phyloP scores from a whole-genome alignment of 2,888 invertebrate genomes.

The Zelleria hepariella region DNA sequence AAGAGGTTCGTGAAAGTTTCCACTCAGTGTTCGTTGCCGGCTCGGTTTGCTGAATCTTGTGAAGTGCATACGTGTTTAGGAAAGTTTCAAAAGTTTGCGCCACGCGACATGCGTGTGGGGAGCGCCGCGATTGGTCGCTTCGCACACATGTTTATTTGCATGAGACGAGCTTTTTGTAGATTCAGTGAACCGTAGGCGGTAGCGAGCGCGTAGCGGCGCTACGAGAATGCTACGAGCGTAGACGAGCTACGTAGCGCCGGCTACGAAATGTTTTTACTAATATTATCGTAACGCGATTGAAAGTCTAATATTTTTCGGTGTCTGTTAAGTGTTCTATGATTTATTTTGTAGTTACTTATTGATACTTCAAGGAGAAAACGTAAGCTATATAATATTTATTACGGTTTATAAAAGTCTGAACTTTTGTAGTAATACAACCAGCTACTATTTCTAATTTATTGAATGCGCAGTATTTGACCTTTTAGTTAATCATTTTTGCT shows the following conservation, averaged over 20 bases:
- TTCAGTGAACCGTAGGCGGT: slow-evolving; percentile 66
- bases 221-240: slow-evolving; percentile 27
- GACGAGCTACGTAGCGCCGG: slow-evolving; percentile 20
- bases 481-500: neutral
- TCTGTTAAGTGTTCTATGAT: neutral
- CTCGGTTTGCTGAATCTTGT: slow-evolving; percentile 30
- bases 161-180: slow-evolving; percentile 54
- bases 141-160: slow-evolving; percentile 70
- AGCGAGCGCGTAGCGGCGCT: slow-evolving; percentile 39
- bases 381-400: no score
- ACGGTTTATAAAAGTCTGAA: no score
- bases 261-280: neutral
- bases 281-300: neutral
- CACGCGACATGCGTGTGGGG: slow-evolving; percentile 56
- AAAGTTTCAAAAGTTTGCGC: slow-evolving; percentile 64
- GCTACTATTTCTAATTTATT: no score
- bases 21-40: slow-evolving; percentile 18
- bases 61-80: slow-evolving; percentile 41
- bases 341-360: no score
- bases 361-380: no score
- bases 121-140: slow-evolving; percentile 52
- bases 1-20: slow-evolving; percentile 56
- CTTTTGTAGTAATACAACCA: no score
- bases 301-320: neutral
- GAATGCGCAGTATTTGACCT: neutral